These are phyloP conservation scores for Apteryx owenii DNA, from an alignment of 2,113 vertebrate species.

Conservation along the genomic window DNA sequence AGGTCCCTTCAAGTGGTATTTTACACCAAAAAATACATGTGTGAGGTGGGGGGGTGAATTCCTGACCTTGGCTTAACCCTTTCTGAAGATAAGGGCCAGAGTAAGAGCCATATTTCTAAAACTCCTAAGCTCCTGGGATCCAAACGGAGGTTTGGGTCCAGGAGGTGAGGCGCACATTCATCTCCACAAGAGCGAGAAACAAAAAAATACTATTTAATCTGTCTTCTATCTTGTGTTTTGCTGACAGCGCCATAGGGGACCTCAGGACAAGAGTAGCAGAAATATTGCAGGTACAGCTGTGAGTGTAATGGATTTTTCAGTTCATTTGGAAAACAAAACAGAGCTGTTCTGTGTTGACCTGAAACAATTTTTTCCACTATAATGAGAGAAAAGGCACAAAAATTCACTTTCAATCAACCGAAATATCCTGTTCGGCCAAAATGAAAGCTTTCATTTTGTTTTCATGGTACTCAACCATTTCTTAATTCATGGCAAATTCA, in stretches of 20 bases:
- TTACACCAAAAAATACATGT: background rate
- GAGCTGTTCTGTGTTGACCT: conserved; percentile 29
- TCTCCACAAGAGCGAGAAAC: background rate
- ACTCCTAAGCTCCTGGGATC: background rate
- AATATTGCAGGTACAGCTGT: conserved; percentile 48
- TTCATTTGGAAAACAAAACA: conserved; percentile 61
- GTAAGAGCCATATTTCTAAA: background rate
- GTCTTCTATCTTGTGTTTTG: background rate
- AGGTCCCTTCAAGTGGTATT: background rate
- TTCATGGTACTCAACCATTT: background rate
- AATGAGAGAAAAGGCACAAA: conserved; percentile 38
- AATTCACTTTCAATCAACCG: background rate
- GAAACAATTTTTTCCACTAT: conserved; percentile 16
- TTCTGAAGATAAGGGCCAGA: background rate
- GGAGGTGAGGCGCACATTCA: background rate
- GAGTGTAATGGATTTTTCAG: conserved; percentile 54
- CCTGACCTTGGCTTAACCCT: background rate
- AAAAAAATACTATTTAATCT: background rate
- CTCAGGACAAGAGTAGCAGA: background rate
- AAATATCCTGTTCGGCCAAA: conserved; percentile 16
- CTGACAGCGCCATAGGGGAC: conserved; percentile 29
- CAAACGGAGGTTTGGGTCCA: background rate
- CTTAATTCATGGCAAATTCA: conserved; percentile 3
- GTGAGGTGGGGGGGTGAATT: background rate
- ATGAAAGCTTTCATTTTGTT: background rate